A percentile compares a stretch with the other conserved stretches of the same genome.
Conservation (phyloP, 64 coral and sea anemone genomes). For the Catalaphyllia jardinei region DNA sequence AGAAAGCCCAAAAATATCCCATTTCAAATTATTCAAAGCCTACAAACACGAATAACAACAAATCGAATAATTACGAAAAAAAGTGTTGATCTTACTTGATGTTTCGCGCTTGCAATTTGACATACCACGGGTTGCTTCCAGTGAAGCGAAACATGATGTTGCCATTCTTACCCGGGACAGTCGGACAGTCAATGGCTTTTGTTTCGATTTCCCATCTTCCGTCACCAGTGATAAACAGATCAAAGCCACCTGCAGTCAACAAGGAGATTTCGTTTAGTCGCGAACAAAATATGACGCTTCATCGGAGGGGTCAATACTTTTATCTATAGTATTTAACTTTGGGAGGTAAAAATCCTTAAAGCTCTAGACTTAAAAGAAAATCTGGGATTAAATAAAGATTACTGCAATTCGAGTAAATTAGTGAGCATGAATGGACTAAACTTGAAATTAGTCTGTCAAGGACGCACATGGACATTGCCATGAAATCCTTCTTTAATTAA, state of each 20-base stretch:
- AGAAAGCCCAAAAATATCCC: no score
- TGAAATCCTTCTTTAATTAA: no score
- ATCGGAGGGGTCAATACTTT: no score
- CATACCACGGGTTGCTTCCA: constrained; percentile 73
- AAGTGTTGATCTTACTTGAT: constrained; percentile 36
- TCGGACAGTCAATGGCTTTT: constrained; percentile 66
- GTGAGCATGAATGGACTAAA: no score
- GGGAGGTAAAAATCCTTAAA: no score
- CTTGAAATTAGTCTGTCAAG: no score
- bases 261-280: neutral
- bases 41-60: neutral
- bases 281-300: neutral
- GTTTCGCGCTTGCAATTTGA: constrained; percentile 78
- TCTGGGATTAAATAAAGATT: no score
- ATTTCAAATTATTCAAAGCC: neutral
- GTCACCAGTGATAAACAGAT: constrained; percentile 71
- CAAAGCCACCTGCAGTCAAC: constrained; percentile 51
- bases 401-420: no score
- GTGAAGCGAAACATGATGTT: constrained; percentile 75
- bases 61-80: neutral
- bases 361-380: no score
- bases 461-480: no score
- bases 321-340: no score
- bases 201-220: constrained; percentile 75
- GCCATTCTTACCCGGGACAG: constrained; percentile 46